Evolutionary conservation across 2,113 vertebrate species (phyloP).

Genomic region (Leptobrachium ailaonicum): DNA sequence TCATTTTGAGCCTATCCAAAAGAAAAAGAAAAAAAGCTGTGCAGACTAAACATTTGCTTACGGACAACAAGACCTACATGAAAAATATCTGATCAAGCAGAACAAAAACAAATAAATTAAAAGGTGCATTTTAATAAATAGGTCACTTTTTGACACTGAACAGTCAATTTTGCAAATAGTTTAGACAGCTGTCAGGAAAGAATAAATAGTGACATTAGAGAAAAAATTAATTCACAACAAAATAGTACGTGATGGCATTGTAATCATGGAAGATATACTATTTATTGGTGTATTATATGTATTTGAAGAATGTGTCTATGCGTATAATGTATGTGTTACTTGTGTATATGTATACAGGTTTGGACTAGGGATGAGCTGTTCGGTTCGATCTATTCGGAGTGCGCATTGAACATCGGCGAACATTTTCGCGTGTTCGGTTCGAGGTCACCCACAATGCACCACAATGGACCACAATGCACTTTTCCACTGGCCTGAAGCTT

Average conservation of each 20-base stretch:
- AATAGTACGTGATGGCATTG: not conserved
- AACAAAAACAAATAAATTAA: conserved; percentile 19
- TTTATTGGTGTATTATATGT: too few relatives aligned
- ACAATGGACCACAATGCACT: too few relatives aligned
- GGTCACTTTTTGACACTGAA: conserved; percentile 12
- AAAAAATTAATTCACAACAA: conserved; percentile 13
- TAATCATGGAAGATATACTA: not conserved
- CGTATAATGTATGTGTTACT: too few relatives aligned
- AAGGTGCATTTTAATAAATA: conserved; percentile 27
- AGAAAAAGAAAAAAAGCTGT: conserved; percentile 44
- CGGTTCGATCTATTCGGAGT: too few relatives aligned
- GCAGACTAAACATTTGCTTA: conserved; percentile 46
- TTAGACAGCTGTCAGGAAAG: conserved; percentile 26
- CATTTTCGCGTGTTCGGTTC: too few relatives aligned
- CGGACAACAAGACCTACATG: conserved; percentile 41
- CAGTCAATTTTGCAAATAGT: not conserved
- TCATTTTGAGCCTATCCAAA: conserved; percentile 31
- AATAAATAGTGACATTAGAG: conserved; percentile 12
- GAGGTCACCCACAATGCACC: too few relatives aligned
- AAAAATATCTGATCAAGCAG: conserved; percentile 32
- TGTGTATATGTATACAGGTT: too few relatives aligned
- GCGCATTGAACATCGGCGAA: too few relatives aligned
- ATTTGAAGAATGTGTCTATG: too few relatives aligned
- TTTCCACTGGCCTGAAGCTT: too few relatives aligned
- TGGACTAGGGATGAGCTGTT: too few relatives aligned